These are phyloP conservation scores for Orthosia incerta DNA, from an alignment of 2,888 invertebrate species.

Conservation along the genomic window DNA sequence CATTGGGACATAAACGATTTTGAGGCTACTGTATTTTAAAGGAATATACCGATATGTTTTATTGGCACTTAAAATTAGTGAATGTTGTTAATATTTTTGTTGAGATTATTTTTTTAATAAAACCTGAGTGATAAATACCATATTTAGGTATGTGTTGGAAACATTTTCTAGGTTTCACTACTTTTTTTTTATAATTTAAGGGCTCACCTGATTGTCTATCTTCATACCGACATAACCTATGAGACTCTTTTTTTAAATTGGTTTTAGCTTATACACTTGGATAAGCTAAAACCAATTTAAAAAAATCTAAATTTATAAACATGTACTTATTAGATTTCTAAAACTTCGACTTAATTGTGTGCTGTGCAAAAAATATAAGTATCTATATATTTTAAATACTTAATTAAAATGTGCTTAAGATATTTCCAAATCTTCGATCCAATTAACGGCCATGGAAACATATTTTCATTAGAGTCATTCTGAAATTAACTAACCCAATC, in stretches of 20 bases:
- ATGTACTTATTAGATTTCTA: background rate
- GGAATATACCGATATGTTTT: background rate
- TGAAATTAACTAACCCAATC: slow-evolving; percentile 39
- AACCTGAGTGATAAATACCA: background rate
- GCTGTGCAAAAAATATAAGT: no score
- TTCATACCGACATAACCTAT: no score
- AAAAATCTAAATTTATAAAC: no score
- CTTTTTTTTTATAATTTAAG: no score
- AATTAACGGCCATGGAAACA: background rate
- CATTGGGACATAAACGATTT: slow-evolving; percentile 15
- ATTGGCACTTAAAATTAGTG: background rate
- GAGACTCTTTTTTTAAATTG: no score
- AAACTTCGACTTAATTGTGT: background rate
- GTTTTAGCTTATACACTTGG: no score
- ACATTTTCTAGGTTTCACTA: background rate
- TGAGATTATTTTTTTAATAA: background rate
- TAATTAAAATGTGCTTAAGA: no score
- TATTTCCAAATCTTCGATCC: background rate
- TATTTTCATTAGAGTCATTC: slow-evolving; percentile 13
- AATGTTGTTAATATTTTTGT: background rate
- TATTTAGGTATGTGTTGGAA: no score
- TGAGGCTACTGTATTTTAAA: slow-evolving; percentile 4
- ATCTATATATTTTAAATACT: no score
- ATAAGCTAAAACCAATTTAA: no score
- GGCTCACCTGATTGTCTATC: no score